Base-by-base conservation (phyloP, 2,888 invertebrate genomes). In the Habrosyne pyritoides region DNA sequence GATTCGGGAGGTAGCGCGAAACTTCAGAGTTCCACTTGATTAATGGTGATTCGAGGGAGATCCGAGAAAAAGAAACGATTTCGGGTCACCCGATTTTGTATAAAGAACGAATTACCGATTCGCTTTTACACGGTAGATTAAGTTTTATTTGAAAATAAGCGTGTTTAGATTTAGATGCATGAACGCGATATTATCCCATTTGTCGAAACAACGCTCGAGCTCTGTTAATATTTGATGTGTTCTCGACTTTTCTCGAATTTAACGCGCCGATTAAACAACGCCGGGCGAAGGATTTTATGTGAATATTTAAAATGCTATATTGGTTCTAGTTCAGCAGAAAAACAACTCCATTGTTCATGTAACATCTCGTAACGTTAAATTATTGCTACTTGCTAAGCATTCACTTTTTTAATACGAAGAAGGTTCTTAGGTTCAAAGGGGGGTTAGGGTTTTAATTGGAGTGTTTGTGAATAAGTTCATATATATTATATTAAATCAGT, bases 161-260 rank as follows among this genome's bases (percentile, higher is more conserved):
- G 73, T 75, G 78, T 83, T 85, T 81, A 81, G 85, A 84, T 87
- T 87, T 85, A 83, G 86, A 84, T 88, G 81, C 82, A 86, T 83
- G 84, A 83, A 75, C 78, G 80, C 79, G 80, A 86, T 88, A 86
- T 88, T 85, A 90, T 89, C 86, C 85, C 81, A 87, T 90, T 90
- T 87, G 81, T 86, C 81, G 86, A 86, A 89, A 87, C 89, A 90
- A 86, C 86, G 86, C 87, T 79, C 83, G 79, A 70, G 80, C 79
- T 66, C 66, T 68, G 84, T 91, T 87, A 90, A 91, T 91, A 91
- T 90, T 91, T 90, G 87, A 91, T 89, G 84, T 87, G 86, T 87
- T 90, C 89, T 89, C 89, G 89, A 90, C 87, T 91, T 91, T 89
- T 87, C 89, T 89, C 86, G 85, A 91, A 91, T 90, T 89, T 89